Evolutionary conservation across 1,140 invertebrate genomes (phyloP).

Genomic region (Drosophila obscura): DNA sequence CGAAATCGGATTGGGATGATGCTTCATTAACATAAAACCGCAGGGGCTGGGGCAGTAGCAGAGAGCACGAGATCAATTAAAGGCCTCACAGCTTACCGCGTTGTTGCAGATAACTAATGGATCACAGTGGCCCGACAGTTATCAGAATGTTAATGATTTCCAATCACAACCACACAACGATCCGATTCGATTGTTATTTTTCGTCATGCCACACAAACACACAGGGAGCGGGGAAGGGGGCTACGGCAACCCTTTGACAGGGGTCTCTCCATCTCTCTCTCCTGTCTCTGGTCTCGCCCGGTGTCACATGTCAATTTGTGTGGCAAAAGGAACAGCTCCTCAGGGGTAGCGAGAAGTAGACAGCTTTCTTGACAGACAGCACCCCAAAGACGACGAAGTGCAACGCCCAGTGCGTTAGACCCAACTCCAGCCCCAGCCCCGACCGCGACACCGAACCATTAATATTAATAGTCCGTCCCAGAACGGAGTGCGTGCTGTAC

Average conservation of each 20-base stretch:
- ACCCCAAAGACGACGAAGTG: conserved; percentile 23
- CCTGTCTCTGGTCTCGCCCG: conserved; percentile 34
- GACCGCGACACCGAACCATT: conserved; percentile 52
- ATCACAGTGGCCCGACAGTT: conserved; percentile 41
- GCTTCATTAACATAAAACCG: conserved; percentile 59
- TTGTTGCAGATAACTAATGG: conserved; percentile 32
- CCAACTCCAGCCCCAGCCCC: conserved; percentile 36
- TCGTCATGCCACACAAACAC: conserved; percentile 52
- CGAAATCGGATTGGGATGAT: conserved; percentile 43
- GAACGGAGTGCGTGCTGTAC: conserved; percentile 68
- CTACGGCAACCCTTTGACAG: conserved; percentile 57
- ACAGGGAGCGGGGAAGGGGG: background rate
- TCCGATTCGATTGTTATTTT: conserved; percentile 56
- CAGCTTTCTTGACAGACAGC: conserved; percentile 58
- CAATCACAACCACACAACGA: conserved; percentile 47
- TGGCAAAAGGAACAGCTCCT: conserved; percentile 39
- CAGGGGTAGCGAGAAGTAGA: conserved; percentile 14
- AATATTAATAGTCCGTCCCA: conserved; percentile 74
- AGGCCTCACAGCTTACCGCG: conserved; percentile 35
- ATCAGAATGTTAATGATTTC: conserved; percentile 63
- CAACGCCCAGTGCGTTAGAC: conserved; percentile 80
- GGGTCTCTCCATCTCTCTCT: conserved; percentile 18
- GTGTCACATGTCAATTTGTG: conserved; percentile 81
- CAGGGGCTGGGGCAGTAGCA: conserved; percentile 11
- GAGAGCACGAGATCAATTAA: conserved; percentile 51